Conservation (phyloP, 2,113 vertebrate genomes). For the Picathartes gymnocephalus region DNA sequence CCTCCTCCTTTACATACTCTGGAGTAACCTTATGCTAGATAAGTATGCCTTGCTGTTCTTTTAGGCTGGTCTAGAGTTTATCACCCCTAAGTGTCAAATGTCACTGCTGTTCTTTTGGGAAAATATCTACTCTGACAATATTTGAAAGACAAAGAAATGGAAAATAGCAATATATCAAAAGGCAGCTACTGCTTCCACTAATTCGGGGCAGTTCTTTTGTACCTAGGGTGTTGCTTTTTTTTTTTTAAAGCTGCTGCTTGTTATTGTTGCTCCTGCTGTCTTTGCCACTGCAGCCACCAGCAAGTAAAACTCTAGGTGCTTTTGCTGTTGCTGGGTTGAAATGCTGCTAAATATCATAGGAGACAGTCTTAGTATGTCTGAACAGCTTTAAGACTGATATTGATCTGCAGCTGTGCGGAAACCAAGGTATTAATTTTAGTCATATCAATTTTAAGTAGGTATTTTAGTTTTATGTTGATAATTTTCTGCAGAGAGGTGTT, state of each 20-base stretch:
- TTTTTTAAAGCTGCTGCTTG: neutral
- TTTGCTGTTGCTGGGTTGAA: neutral
- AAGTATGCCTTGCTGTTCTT: neutral
- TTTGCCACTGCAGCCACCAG: neutral
- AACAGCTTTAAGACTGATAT: neutral
- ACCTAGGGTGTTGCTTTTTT: rapidly evolving
- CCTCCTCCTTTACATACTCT: neutral
- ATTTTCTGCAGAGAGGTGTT: neutral
- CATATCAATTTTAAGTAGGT: neutral
- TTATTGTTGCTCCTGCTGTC: neutral
- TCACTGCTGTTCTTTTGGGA: neutral
- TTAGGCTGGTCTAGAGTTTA: neutral
- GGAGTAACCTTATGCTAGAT: neutral
- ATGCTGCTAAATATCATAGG: neutral
- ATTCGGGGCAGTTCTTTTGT: neutral
- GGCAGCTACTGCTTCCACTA: neutral
- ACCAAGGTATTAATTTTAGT: neutral
- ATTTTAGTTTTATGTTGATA: neutral
- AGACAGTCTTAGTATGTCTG: neutral
- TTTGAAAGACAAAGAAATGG: neutral
- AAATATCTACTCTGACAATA: neutral
- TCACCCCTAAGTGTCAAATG: neutral
- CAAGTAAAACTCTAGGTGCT: neutral
- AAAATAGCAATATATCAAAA: neutral
- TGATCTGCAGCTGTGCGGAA: neutral